phyloP scores from a whole-genome alignment of 2,888 invertebrate genomes.

The Laspeyria flexula region DNA sequence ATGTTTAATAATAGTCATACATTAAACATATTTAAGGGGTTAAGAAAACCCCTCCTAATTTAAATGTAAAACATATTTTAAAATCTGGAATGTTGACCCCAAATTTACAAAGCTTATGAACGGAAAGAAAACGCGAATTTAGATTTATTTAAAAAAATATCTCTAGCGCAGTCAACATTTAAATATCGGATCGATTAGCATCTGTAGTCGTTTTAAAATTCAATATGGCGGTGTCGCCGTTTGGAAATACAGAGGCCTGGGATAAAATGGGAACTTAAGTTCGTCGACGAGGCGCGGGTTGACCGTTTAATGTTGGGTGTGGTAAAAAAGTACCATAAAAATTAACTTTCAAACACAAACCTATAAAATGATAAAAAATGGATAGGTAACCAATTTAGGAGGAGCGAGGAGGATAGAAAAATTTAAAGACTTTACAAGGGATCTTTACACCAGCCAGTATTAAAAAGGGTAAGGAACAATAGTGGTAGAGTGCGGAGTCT shows the following conservation, averaged over 20 bases:
- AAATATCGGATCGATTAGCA: slow-evolving; percentile 39
- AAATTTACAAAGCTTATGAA: slow-evolving; percentile 2
- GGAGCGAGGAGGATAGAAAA: too few relatives aligned
- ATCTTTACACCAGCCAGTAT: too few relatives aligned
- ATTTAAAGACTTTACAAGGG: too few relatives aligned
- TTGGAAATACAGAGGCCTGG: slow-evolving; percentile 9
- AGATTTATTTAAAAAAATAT: slow-evolving; percentile 12
- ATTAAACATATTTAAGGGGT: background rate
- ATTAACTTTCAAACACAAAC: too few relatives aligned
- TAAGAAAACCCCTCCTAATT: background rate
- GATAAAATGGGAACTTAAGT: slow-evolving; percentile 4
- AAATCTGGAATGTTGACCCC: slow-evolving; percentile 17
- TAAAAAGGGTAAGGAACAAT: too few relatives aligned
- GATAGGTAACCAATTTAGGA: too few relatives aligned
- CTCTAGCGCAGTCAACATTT: slow-evolving; percentile 16
- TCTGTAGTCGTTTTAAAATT: slow-evolving; percentile 35
- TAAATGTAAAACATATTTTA: background rate
- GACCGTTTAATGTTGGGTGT: slow-evolving; percentile 3
- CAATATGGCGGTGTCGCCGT: slow-evolving; percentile 30
- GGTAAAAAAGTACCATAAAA: background rate
- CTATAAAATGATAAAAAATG: too few relatives aligned
- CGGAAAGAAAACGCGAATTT: slow-evolving; percentile 12
- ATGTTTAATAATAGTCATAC: background rate
- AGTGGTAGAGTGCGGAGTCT: too few relatives aligned
- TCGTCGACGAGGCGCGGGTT: background rate